Percentiles rank a stretch among this genome's conserved stretches.
Evolutionary conservation across 2,113 vertebrate genomes (phyloP).

Genomic region (Prunella fulvescens): DNA sequence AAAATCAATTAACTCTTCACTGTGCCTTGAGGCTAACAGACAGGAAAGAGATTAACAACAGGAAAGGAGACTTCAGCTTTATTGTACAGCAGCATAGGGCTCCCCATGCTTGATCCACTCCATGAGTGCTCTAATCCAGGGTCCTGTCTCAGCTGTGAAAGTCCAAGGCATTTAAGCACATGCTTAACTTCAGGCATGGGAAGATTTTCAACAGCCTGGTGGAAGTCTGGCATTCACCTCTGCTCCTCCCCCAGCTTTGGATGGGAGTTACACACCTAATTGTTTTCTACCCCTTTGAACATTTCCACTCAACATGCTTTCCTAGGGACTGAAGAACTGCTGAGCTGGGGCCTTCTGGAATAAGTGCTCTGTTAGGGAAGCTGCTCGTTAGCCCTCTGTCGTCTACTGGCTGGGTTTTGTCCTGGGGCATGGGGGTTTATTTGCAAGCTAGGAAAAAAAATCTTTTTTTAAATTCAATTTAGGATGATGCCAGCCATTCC

Average conservation of each 20-base stretch:
- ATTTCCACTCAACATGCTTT: constrained; percentile 14
- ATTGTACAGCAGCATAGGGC: constrained; percentile 37
- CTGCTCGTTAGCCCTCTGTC: not conserved
- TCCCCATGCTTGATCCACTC: constrained; percentile 39
- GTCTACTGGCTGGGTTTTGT: not conserved
- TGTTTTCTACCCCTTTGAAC: constrained; percentile 42
- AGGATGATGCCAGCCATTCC: not conserved
- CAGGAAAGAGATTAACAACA: constrained; percentile 67
- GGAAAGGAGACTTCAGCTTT: constrained; percentile 62
- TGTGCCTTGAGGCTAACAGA: constrained; percentile 64
- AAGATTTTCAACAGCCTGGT: constrained; percentile 32
- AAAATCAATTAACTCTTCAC: constrained; percentile 70
- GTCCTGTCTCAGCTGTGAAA: not conserved
- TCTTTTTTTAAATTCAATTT: not conserved
- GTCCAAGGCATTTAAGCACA: constrained; percentile 9
- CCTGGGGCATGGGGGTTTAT: not conserved
- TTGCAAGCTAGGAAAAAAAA: not conserved
- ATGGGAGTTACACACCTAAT: constrained; percentile 30
- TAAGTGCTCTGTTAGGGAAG: not conserved
- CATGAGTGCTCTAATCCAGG: constrained; percentile 23
- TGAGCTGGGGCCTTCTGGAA: constrained; percentile 8
- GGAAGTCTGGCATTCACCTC: constrained; percentile 1
- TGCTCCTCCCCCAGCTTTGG: not conserved
- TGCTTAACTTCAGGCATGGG: constrained; percentile 45
- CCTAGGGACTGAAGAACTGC: not conserved